phyloP scores from a whole-genome alignment of 1,140 invertebrate genomes.

The Bombus turneri region DNA sequence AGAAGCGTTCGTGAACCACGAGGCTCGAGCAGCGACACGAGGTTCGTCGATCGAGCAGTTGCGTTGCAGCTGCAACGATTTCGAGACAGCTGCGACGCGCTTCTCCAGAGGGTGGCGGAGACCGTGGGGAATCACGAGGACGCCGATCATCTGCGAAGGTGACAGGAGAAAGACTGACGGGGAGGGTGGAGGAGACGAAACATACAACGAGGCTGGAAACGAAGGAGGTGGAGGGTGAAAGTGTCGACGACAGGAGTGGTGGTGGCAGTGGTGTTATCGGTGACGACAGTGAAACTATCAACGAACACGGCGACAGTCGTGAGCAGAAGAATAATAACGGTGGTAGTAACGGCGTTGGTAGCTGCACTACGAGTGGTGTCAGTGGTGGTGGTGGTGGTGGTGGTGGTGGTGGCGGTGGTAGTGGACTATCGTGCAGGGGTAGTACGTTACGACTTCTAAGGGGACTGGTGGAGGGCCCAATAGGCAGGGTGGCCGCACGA shows the following conservation, averaged over 20 bases:
- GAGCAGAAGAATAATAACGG: neutral
- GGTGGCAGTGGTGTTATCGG: slow-evolving; percentile 26
- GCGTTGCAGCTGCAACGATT: slow-evolving; percentile 59
- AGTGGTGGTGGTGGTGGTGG: neutral
- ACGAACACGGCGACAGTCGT: slow-evolving; percentile 1
- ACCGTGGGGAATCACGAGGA: neutral
- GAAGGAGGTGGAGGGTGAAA: slow-evolving; percentile 44
- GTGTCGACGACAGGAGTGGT: slow-evolving; percentile 4
- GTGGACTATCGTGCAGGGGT: slow-evolving; percentile 57
- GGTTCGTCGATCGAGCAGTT: slow-evolving; percentile 10
- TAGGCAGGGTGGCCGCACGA: slow-evolving; percentile 77
- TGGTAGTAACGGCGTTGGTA: neutral
- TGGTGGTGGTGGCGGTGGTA: neutral
- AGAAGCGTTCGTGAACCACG: neutral
- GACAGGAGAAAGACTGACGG: slow-evolving; percentile 26
- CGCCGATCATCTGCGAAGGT: slow-evolving; percentile 40
- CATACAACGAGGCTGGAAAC: slow-evolving; percentile 32
- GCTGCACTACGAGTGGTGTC: neutral
- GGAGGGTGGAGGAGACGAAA: slow-evolving; percentile 2
- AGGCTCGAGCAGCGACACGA: neutral
- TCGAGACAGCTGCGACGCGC: slow-evolving; percentile 52
- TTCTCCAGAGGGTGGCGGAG: slow-evolving; percentile 14
- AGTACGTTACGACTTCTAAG: slow-evolving; percentile 67
- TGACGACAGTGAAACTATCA: slow-evolving; percentile 7
- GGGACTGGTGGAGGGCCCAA: slow-evolving; percentile 71